These are phyloP conservation scores for Mesopsocus fuscifrons DNA, from an alignment of 2,888 invertebrate genomes.

Conservation along the genomic window DNA sequence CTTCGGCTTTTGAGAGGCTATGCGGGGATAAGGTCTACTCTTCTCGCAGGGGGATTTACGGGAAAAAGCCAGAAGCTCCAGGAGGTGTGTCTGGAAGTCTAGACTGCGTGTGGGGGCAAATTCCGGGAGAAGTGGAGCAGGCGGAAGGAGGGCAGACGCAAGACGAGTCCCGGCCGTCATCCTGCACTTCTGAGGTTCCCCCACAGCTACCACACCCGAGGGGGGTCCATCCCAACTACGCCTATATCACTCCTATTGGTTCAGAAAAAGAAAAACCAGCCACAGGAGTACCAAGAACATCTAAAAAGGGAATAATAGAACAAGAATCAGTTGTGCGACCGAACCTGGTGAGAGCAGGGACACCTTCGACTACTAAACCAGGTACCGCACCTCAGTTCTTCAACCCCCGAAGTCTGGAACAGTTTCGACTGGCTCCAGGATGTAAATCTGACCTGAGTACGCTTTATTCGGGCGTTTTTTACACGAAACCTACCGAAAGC, in stretches of 20 bases:
- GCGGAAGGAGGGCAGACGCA: neutral
- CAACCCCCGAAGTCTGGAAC: conserved; percentile 5
- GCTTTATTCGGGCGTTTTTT: conserved; percentile 7
- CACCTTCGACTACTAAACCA: neutral
- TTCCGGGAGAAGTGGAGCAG: neutral
- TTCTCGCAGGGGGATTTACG: conserved; percentile 6
- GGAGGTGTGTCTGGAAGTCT: conserved; percentile 7
- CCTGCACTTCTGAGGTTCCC: neutral
- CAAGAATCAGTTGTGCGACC: neutral
- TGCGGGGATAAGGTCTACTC: conserved; percentile 9
- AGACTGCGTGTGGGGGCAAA: conserved; percentile 6
- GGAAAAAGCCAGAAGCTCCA: neutral
- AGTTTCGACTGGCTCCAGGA: conserved; percentile 3
- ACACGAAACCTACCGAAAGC: conserved; percentile 1
- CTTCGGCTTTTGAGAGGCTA: conserved; percentile 4
- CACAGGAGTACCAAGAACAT: neutral
- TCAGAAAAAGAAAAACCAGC: conserved; percentile 3
- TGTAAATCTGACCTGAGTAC: conserved; percentile 5
- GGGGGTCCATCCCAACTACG: conserved; percentile 1
- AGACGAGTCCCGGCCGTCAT: neutral
- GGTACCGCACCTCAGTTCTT: neutral
- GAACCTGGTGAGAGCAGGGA: neutral
- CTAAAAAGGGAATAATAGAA: conserved; percentile 6
- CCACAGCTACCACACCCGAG: neutral
- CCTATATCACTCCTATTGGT: neutral